A percentile compares a stretch with the other conserved stretches of the same genome.
Conservation (phyloP, 2,888 invertebrate species). For the Lucinisca nassula region DNA sequence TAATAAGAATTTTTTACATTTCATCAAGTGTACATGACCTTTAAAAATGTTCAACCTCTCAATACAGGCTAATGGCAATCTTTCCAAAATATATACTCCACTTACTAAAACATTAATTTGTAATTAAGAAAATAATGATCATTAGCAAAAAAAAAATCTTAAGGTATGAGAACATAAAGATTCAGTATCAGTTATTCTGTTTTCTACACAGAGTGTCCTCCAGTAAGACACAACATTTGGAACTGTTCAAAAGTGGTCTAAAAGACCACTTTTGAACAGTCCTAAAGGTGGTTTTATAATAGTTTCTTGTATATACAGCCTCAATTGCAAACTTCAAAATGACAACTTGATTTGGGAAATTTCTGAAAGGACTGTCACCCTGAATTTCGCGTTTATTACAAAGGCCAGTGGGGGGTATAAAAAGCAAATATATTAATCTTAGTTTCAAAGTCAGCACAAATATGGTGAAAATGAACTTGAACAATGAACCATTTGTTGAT, state of each 20-base stretch:
- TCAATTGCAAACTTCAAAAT: no score
- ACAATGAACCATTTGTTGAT: neutral
- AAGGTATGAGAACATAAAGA: no score
- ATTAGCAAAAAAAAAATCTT: no score
- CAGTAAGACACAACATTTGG: no score
- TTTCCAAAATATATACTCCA: neutral
- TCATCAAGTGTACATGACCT: neutral
- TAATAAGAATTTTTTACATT: constrained; percentile 3
- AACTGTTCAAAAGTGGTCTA: no score
- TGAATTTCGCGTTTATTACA: neutral
- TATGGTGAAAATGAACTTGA: neutral
- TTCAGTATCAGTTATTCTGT: no score
- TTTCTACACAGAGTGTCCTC: no score
- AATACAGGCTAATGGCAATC: neutral
- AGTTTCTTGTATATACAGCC: no score
- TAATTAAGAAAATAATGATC: neutral
- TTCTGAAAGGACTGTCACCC: neutral
- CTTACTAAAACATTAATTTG: neutral
- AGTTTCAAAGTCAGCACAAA: neutral
- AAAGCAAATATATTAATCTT: neutral
- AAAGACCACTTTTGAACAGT: no score
- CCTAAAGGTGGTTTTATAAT: no score
- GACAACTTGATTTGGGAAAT: no score
- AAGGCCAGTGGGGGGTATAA: neutral
- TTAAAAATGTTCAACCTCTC: neutral